Evolutionary conservation across 2,113 vertebrate genomes (phyloP).

Genomic region (Micromys minutus): DNA sequence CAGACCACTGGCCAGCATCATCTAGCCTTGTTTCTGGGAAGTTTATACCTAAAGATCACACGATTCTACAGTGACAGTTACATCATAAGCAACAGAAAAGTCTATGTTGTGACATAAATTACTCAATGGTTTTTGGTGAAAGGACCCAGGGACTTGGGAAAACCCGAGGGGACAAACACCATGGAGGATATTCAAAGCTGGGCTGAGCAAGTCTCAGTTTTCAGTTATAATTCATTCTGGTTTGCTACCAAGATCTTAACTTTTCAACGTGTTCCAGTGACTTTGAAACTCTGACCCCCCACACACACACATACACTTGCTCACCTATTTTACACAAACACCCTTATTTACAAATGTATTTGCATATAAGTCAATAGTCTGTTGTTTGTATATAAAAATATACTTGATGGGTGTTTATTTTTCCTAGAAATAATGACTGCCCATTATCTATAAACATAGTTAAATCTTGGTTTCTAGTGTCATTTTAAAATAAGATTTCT

Average conservation of each 20-base stretch:
- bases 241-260: too few species aligned
- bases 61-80: too few species aligned
- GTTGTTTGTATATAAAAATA: not conserved
- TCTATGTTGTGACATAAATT: too few species aligned
- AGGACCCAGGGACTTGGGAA: rapidly evolving
- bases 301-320: not conserved
- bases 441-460: not conserved
- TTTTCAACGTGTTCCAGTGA: not conserved
- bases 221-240: not conserved
- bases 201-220: not conserved
- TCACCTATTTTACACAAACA: not conserved
- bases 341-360: not conserved
- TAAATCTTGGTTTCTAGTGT: not conserved
- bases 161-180: not conserved
- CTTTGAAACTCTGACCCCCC: not conserved
- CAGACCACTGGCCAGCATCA: not conserved
- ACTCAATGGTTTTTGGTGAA: rapidly evolving
- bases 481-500: not conserved
- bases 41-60: not conserved
- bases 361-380: not conserved
- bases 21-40: not conserved
- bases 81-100: too few species aligned
- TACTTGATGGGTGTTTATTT: not conserved
- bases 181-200: not conserved
- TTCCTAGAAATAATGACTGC: not conserved